Evolutionary conservation across 2,888 invertebrate species (phyloP), one percentile per base, ranked within the genome.

Genomic region (Branchinecta sandiegonensis): DNA sequence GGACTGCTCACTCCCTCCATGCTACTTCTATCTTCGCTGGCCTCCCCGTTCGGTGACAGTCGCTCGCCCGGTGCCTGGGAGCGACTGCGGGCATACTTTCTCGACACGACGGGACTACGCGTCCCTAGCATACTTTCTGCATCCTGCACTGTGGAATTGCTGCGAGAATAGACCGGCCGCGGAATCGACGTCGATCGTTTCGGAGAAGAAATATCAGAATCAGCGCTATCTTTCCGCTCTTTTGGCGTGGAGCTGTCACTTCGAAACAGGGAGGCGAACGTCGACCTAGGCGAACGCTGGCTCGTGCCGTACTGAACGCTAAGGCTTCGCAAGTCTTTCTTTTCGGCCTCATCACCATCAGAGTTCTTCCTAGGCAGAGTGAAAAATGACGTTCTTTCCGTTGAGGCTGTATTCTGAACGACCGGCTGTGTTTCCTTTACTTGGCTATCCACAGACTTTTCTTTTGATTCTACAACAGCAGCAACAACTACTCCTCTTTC

Each of bases 101-200:
- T 37, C 37, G 37, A 37, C 23, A 10, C 63, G 23, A 56, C 63
- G 23, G 63, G 63, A 17, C 23, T n/a, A 9, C 63, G 9, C n/a
- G n/a, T 17, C 14, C 63, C 63, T 17, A 56, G 14, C 23, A 17
- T n/a, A 2, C n/a, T 56, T 56, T 56, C 63, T 56, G 63, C n/a
- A 56, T 56, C 63, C 23, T 56, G 63, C 14, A 56, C 63, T 2
- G 14, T 23, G 9, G 63, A 56, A 1, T 56, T 56, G 63, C 63
- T 56, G n/a, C 63, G 63, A 17, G 63, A 56, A 56, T 56, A 56
- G 23, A 56, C 23, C 9, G 63, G 63, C 63, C 63, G 63, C 23
- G 63, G 63, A 56, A 56, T 56, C 63, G 63, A 56, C 23, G 63
- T 56, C 23, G 63, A 56, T 1, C 63, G 63, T 56, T 56, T 56